Evolutionary conservation across 2,888 invertebrate species (phyloP), one percentile per base, ranked within the genome.

Genomic region (Steinernema scapterisci): DNA sequence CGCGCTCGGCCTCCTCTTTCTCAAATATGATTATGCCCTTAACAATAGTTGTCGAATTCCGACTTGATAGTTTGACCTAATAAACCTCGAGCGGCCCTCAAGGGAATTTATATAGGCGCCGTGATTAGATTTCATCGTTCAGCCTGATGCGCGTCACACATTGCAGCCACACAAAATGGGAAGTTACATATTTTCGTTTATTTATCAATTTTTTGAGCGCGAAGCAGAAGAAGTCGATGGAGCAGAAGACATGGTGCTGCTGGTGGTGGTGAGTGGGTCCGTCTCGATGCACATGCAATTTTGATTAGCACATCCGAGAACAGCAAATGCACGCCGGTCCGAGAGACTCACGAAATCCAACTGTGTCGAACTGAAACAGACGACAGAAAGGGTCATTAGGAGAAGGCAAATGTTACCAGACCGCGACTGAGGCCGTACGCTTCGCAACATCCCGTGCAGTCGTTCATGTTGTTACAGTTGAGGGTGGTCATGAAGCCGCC

Each of bases 111-210:
- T 31, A 63, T 11, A 27, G 38, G 63, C 31, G 27, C 25, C 63
- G 63, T 63, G 63, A 63, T 63, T 63, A 63, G 63, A 63, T 63
- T 63, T 63, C 63, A 63, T 31, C 63, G 63, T 16, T 54, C 54
- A 6, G 23, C 23, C 63, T 63, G 63, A 54, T 54, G 54, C 54
- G 54, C 63, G 27, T 63, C 31, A 25, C 31, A 31, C 63, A 6
- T 6, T 63, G 63, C 63, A 25, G 54, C 21, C 38, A 38, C 38
- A 11, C 63, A 63, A 27, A 63, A 27, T 63, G 63, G 63, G 63
- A 63, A 63, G 63, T 63, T 63, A 63, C 63, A 63, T 63, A 63
- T 63, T 63, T 63, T 63, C 63, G 63, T 31, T 63, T 63, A 63
- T 63, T 63, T 63, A 63, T 63, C 63, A 63, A 63, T 63, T 63